Evolutionary conservation across 2,113 vertebrate genomes (phyloP).

Genomic region (Jacana jacana): DNA sequence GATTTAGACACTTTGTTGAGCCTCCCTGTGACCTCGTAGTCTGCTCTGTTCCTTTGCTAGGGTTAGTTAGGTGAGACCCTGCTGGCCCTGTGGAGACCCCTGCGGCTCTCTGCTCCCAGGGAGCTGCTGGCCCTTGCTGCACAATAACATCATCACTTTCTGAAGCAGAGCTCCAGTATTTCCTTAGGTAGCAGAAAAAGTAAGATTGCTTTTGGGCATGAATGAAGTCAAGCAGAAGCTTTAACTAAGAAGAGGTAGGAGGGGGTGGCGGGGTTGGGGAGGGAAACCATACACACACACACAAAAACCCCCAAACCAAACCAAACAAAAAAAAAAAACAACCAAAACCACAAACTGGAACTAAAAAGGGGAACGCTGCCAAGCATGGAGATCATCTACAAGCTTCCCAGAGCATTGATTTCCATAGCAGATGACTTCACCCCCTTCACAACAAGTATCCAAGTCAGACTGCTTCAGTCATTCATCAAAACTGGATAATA

Average conservation of each 20-base stretch:
- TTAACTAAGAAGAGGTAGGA: neutral
- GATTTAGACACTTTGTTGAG: neutral
- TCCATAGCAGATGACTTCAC: neutral
- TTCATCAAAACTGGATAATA: neutral
- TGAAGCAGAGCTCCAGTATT: neutral
- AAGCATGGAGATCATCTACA: neutral
- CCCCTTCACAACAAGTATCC: neutral
- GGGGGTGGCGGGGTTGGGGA: too few relatives aligned
- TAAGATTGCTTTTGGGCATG: neutral
- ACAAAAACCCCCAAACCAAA: too few relatives aligned
- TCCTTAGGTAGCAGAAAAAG: neutral
- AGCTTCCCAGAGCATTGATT: neutral
- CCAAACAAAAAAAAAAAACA: neutral
- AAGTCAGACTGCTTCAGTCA: neutral
- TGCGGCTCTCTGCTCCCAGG: neutral
- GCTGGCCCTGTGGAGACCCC: rapidly evolving
- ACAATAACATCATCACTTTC: neutral
- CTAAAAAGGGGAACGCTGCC: neutral
- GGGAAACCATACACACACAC: too few relatives aligned
- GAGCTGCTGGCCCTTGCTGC: neutral
- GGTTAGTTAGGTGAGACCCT: neutral
- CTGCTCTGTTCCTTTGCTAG: neutral
- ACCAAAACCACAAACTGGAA: neutral
- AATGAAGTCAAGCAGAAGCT: neutral
- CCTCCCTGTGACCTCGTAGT: neutral